A percentile compares a stretch with the other conserved stretches of the same genome.
These are phyloP conservation scores for Siderastrea siderea DNA, from an alignment of 92 coral and sea anemone species.

Conservation along the genomic window DNA sequence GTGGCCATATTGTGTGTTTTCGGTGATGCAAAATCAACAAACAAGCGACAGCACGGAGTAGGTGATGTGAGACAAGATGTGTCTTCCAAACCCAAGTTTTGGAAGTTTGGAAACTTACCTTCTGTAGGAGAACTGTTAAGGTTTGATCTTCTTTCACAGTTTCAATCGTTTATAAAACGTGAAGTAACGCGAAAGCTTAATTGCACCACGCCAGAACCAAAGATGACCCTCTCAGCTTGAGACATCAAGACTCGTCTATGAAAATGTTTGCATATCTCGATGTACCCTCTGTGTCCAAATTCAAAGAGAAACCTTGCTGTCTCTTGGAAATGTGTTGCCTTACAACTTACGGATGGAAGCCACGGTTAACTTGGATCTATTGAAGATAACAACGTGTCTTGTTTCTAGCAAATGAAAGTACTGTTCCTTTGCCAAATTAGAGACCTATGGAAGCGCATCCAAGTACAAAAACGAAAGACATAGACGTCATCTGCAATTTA, in stretches of 20 bases:
- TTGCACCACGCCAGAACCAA: background rate
- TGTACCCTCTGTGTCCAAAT: slow-evolving; percentile 3
- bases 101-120: slow-evolving; percentile 18
- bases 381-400: background rate
- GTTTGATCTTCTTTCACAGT: background rate
- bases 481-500: slow-evolving; percentile 25
- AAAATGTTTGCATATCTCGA: background rate
- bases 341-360: background rate
- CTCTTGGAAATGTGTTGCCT: background rate
- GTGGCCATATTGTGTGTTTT: slow-evolving; percentile 12
- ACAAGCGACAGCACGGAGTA: background rate
- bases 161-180: background rate
- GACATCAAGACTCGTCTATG: slow-evolving; percentile 8
- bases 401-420: background rate
- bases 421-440: slow-evolving; percentile 17
- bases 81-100: background rate
- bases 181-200: background rate
- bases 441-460: slow-evolving; percentile 17
- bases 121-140: background rate
- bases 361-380: background rate
- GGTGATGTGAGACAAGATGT: background rate
- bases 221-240: slow-evolving; percentile 25
- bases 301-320: background rate
- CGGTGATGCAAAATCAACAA: slow-evolving; percentile 12
- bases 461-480: background rate